Evolutionary conservation across 2,888 invertebrate genomes (phyloP).

Genomic region (Anagyrus pseudococci): DNA sequence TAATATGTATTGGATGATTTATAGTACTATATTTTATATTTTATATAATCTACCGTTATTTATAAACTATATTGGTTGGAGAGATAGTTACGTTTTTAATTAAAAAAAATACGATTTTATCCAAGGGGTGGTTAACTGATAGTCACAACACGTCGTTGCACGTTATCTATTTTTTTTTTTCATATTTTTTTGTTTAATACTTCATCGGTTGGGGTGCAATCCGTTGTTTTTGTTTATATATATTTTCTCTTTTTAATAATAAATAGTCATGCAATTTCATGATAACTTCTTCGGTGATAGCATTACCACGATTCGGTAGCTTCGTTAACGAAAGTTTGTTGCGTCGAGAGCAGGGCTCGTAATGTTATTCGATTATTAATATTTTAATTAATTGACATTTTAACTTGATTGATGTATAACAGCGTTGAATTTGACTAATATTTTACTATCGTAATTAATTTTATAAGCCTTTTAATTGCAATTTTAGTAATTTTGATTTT

Average conservation of each 20-base stretch:
- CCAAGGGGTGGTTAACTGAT: constrained; percentile 53
- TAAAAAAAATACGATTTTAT: constrained; percentile 52
- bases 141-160: constrained; percentile 55
- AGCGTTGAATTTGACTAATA: too few species aligned
- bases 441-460: too few species aligned
- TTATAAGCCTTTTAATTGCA: too few species aligned
- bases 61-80: constrained; percentile 52
- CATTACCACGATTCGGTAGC: too few species aligned
- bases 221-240: constrained; percentile 51
- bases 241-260: constrained; percentile 20
- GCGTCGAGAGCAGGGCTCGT: not conserved
- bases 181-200: constrained; percentile 36
- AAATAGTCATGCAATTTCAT: constrained; percentile 33
- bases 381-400: too few species aligned
- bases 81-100: constrained; percentile 50
- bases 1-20: constrained; percentile 51
- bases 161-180: constrained; percentile 51
- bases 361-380: too few species aligned
- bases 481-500: too few species aligned
- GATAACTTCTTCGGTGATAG: constrained; percentile 25
- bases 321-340: not conserved
- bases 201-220: constrained; percentile 59
- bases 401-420: too few species aligned
- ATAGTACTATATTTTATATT: constrained; percentile 59
- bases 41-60: constrained; percentile 57